Conservation (phyloP, 2,888 invertebrate species). For the Drosophila mercatorum region DNA sequence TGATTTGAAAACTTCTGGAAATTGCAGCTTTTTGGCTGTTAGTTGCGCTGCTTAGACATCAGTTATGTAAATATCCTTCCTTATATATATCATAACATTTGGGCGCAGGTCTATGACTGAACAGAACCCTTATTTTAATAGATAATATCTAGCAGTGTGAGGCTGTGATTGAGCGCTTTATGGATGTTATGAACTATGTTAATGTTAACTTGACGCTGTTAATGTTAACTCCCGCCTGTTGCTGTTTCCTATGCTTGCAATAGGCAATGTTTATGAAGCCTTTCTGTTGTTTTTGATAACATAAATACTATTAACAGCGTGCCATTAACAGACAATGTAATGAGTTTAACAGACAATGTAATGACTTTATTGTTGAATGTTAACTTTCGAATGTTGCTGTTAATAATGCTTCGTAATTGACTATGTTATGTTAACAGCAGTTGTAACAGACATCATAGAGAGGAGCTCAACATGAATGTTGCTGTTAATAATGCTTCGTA, state of each 20-base stretch:
- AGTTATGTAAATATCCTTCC: conserved; percentile 4
- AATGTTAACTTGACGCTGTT: conserved; percentile 13
- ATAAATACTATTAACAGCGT: background rate
- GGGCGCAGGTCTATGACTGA: background rate
- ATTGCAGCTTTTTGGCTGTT: background rate
- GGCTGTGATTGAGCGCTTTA: background rate
- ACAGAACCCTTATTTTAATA: background rate
- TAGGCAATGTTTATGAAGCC: background rate
- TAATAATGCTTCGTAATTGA: too few species aligned
- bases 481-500: too few species aligned
- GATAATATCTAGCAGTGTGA: background rate
- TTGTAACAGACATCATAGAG: background rate
- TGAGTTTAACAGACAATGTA: background rate
- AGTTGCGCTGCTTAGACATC: conserved; percentile 22
- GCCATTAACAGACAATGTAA: background rate
- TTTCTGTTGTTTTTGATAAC: background rate
- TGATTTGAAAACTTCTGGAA: background rate
- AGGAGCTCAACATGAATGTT: background rate
- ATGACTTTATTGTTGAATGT: too few species aligned
- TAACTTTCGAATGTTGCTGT: background rate
- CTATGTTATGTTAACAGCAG: background rate
- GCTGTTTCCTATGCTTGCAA: background rate
- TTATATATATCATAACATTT: conserved; percentile 4
- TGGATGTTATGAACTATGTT: background rate
- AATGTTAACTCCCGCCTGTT: conserved; percentile 7